phyloP scores from a whole-genome alignment of 2,113 vertebrate species.

The Paramisgurnus dabryanus region DNA sequence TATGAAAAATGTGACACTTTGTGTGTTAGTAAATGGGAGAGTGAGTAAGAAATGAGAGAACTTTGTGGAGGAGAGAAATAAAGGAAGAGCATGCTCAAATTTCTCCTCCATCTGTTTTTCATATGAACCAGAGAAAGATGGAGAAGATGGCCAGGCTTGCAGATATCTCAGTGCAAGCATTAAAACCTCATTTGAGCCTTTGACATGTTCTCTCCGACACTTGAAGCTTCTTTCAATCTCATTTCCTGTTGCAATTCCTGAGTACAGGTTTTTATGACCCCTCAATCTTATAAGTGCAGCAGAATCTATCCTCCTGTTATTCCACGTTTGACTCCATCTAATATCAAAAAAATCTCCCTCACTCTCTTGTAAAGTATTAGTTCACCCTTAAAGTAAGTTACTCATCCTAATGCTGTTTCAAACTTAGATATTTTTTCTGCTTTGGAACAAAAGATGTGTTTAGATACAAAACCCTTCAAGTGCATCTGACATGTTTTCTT shows the following conservation, averaged over 20 bases:
- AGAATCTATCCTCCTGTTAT: not conserved
- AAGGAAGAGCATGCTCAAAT: conserved; percentile 28
- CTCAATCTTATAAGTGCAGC: not conserved
- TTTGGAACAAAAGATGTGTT: too few relatives aligned
- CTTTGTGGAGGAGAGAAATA: conserved; percentile 4
- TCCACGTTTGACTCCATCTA: not conserved
- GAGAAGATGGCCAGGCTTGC: conserved; percentile 31
- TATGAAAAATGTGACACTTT: not conserved
- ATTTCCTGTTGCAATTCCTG: not conserved
- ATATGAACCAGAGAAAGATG: conserved; percentile 38
- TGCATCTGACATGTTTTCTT: too few relatives aligned
- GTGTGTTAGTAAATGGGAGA: not conserved
- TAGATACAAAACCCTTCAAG: too few relatives aligned
- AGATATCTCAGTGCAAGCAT: conserved; percentile 39
- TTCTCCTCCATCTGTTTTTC: conserved; percentile 57
- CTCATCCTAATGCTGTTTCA: too few relatives aligned
- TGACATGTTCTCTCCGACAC: conserved; percentile 30
- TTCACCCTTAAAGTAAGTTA: too few relatives aligned
- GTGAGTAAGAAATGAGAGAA: conserved; percentile 9
- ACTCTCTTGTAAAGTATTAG: not conserved
- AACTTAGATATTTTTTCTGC: too few relatives aligned
- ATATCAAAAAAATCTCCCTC: conserved; percentile 3
- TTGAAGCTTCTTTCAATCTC: conserved; percentile 19
- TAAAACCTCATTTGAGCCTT: conserved; percentile 36
- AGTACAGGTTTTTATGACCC: conserved; percentile 18